phyloP scores from a whole-genome alignment of 1,140 invertebrate species.

The Prorops nasuta region DNA sequence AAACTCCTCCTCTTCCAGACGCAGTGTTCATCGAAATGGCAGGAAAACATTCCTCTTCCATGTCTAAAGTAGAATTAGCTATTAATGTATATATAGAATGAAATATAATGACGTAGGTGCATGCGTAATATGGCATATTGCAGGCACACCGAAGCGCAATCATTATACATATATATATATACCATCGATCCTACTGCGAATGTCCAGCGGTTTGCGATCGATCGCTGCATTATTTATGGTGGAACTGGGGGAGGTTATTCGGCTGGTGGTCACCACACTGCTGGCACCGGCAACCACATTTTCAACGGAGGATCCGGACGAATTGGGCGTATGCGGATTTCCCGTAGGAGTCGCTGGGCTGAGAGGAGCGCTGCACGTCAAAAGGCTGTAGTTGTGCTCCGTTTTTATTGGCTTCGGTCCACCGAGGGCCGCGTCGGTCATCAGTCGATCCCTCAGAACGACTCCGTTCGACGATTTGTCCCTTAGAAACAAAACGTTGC shows the following conservation, averaged over 20 bases:
- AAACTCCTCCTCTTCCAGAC: constrained; percentile 43
- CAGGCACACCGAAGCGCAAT: neutral
- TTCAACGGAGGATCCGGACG: constrained; percentile 18
- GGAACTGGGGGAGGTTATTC: constrained; percentile 9
- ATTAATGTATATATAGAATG: no score
- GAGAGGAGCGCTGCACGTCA: constrained; percentile 60
- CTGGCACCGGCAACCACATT: neutral
- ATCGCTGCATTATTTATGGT: constrained; percentile 23
- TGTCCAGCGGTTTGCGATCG: constrained; percentile 31
- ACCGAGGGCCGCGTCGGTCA: constrained; percentile 83
- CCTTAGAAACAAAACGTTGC: constrained; percentile 19
- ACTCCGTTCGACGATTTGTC: constrained; percentile 55
- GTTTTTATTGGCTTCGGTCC: constrained; percentile 75
- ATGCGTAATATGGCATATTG: neutral
- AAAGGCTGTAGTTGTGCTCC: constrained; percentile 80
- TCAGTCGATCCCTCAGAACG: constrained; percentile 81
- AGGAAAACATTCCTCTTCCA: constrained; percentile 81
- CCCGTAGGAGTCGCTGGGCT: constrained; percentile 55
- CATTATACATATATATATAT: no score
- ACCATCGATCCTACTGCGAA: constrained; percentile 43
- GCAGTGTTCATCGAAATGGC: constrained; percentile 68
- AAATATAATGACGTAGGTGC: no score
- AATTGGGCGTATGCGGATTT: constrained; percentile 30
- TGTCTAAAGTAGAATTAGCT: constrained; percentile 60
- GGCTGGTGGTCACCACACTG: neutral